Base-by-base conservation (phyloP, 1,140 invertebrate species). In the Lasioglossum baleicum region DNA sequence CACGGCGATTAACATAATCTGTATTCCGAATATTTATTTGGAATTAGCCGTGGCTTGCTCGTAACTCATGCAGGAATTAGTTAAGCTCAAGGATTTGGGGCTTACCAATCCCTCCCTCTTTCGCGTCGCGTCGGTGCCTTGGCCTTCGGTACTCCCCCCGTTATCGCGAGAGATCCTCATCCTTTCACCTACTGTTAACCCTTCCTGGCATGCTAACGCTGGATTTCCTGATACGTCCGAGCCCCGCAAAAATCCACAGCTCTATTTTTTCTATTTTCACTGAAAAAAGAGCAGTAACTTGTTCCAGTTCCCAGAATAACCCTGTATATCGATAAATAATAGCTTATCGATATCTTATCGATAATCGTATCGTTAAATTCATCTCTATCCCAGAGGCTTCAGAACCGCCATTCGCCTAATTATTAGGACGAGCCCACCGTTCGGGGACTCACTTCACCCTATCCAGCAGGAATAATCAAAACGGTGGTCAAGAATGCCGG, bases 1-100 rank as follows among this genome's bases (percentile, higher is more conserved):
- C 84, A 65, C 68, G 83, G 87, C 87, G 92, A 92, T 93, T 93
- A 93, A 89, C 92, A 92, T 93, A 93, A 93, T 93, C 92, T 93
- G 92, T 92, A 92, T 92, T 88, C 86, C 87, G 91, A 93, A 93
- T 93, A 93, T 93, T 93, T 93, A 93, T 93, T 91, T 88, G 92
- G 91, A 92, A 93, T 93, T 93, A 93, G 90, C 88, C 81, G 85
- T 68, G 86, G 88, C 84, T 85, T 81, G 88, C 87, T 88, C 91
- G 89, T 93, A 92, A 91, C 85, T 92, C 91, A 93, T 91, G 89
- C 82, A 88, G 91, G 92, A 90, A 92, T 93, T 92, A 93, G 91
- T 91, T 91, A 92, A 91, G 91, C 90, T 91, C 87, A 87, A 92
- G 91, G 91, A 92, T 92, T 93, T 92, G 83, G 89, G 87, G 91